Conservation (phyloP, 2,888 invertebrate species). For the Lasioglossum calceatum region DNA sequence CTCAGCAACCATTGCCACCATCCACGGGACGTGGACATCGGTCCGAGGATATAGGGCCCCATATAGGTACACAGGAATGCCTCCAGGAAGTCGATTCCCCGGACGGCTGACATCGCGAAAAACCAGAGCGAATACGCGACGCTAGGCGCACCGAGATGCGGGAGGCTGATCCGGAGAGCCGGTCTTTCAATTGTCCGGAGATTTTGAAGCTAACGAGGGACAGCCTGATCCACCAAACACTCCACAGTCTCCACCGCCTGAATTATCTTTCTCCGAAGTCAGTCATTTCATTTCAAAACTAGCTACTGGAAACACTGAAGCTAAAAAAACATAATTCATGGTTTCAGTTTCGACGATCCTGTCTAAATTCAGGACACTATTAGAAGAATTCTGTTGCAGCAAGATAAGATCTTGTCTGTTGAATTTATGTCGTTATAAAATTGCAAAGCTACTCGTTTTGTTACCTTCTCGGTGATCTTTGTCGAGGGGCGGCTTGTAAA, state of each 20-base stretch:
- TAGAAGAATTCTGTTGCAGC: not conserved
- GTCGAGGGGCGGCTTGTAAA: slow-evolving; percentile 16
- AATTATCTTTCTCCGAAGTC: too few species aligned
- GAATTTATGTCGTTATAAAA: not conserved
- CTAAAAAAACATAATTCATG: too few species aligned
- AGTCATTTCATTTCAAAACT: too few species aligned
- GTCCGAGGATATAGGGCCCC: slow-evolving; percentile 59
- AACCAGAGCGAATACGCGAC: slow-evolving; percentile 54
- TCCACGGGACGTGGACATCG: slow-evolving; percentile 59
- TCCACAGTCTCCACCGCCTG: not conserved
- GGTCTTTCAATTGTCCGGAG: slow-evolving; percentile 4
- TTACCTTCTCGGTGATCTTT: slow-evolving; percentile 21
- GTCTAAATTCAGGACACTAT: too few species aligned
- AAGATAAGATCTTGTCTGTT: not conserved
- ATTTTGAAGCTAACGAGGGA: slow-evolving; percentile 3
- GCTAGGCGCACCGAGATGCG: not conserved
- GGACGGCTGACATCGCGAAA: slow-evolving; percentile 58
- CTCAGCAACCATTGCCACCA: slow-evolving; percentile 56
- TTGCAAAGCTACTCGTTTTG: slow-evolving; percentile 1
- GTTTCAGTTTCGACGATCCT: too few species aligned
- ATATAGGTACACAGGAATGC: slow-evolving; percentile 73
- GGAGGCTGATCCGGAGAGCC: not conserved
- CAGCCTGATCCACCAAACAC: not conserved
- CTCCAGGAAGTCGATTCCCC: slow-evolving; percentile 72
- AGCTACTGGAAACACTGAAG: too few species aligned